phyloP scores from a whole-genome alignment of 1,140 invertebrate species.

The Drosophila auraria region DNA sequence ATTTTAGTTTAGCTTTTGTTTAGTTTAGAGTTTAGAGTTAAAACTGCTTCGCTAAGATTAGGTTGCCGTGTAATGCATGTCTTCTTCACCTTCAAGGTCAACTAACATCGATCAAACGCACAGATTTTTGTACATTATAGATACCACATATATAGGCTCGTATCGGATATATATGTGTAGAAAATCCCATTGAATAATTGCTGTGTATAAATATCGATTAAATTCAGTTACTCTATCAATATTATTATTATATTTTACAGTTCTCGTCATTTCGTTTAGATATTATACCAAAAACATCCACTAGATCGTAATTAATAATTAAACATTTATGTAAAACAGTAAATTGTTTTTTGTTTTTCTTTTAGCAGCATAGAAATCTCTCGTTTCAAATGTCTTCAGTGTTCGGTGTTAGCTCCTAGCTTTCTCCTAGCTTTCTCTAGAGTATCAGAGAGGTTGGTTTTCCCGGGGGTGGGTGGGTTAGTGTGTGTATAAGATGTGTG shows the following conservation, averaged over 20 bases:
- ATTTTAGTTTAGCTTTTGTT: constrained; percentile 35
- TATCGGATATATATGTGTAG: constrained; percentile 16
- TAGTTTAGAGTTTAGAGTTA: constrained; percentile 28
- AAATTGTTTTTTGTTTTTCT: constrained; percentile 23
- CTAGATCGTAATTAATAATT: constrained; percentile 34
- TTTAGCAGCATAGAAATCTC: constrained; percentile 49
- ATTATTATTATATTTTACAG: constrained; percentile 63
- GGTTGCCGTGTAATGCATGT: constrained; percentile 58
- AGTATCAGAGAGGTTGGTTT: constrained; percentile 49
- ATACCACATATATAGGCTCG: constrained; percentile 26
- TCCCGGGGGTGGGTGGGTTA: constrained; percentile 28
- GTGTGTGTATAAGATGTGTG: constrained; percentile 15
- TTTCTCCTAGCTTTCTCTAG: constrained; percentile 9
- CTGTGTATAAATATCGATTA: constrained; percentile 35
- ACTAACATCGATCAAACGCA: constrained; percentile 71
- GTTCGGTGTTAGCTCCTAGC: constrained; percentile 34
- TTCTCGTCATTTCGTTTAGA: constrained; percentile 28
- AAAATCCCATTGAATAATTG: constrained; percentile 26
- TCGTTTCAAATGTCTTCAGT: constrained; percentile 51
- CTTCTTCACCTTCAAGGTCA: constrained; percentile 73
- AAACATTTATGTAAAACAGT: constrained; percentile 45
- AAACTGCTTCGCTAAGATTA: constrained; percentile 49
- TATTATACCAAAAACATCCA: constrained; percentile 17
- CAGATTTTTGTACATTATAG: constrained; percentile 70
- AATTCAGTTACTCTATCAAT: constrained; percentile 12